Conservation (phyloP, 2,888 invertebrate species). For the Pterostichus madidus region DNA sequence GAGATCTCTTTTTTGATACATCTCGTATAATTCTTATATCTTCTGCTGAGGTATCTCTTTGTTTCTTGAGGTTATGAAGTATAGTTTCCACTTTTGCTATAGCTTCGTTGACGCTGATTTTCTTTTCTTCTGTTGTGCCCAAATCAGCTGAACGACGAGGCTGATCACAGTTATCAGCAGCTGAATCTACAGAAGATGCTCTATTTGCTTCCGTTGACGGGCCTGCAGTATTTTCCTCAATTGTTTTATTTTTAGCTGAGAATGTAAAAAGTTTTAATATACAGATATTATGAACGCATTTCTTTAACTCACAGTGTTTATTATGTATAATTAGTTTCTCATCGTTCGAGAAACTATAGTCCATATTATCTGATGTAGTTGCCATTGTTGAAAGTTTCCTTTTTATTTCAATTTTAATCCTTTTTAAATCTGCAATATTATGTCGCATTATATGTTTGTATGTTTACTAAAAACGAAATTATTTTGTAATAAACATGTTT, state of each 20-base stretch:
- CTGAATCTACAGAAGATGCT: constrained; percentile 8
- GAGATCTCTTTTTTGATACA: constrained; percentile 21
- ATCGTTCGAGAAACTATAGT: constrained; percentile 32
- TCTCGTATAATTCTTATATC: constrained; percentile 19
- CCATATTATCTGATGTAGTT: constrained; percentile 33
- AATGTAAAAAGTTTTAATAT: constrained; percentile 11
- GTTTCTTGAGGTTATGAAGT: constrained; percentile 19
- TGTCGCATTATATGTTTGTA: constrained; percentile 28
- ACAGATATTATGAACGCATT: background rate
- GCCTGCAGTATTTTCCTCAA: constrained; percentile 12
- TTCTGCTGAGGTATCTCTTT: background rate
- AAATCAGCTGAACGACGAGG: background rate
- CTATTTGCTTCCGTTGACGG: constrained; percentile 17
- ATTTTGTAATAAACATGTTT: constrained; percentile 15
- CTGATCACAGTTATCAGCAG: background rate
- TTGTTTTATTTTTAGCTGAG: constrained; percentile 24
- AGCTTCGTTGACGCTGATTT: constrained; percentile 8
- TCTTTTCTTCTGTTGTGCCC: constrained; percentile 12
- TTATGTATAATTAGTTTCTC: constrained; percentile 37
- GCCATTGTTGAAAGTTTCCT: constrained; percentile 17
- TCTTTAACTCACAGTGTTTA: constrained; percentile 11
- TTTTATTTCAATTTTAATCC: constrained; percentile 16
- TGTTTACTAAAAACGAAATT: constrained; percentile 40
- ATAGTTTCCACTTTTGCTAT: constrained; percentile 16
- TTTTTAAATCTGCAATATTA: constrained; percentile 52